These are phyloP conservation scores for Itoplectis maculator DNA, from an alignment of 2,888 invertebrate species.

Conservation along the genomic window DNA sequence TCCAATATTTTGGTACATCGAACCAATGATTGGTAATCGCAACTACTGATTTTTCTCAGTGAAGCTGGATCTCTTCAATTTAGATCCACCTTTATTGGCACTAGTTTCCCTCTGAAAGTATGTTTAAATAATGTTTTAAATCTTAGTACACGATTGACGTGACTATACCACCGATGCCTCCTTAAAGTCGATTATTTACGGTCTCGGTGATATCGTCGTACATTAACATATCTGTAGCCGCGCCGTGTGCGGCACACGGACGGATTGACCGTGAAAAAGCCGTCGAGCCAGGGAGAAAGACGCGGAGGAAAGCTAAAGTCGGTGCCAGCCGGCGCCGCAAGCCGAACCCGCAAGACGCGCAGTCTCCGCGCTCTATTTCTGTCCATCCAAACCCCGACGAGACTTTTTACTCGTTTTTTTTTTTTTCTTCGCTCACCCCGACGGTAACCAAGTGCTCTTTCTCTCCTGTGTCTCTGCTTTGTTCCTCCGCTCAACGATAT, in stretches of 20 bases:
- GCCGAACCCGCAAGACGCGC: constrained; percentile 53
- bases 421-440: constrained; percentile 33
- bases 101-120: too few species aligned
- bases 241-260: not conserved
- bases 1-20: too few species aligned
- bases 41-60: too few species aligned
- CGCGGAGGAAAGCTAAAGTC: constrained; percentile 52
- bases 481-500: constrained; percentile 56
- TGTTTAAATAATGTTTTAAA: too few species aligned
- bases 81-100: too few species aligned
- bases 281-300: constrained; percentile 10
- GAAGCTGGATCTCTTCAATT: too few species aligned
- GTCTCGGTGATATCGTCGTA: not conserved
- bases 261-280: constrained; percentile 25
- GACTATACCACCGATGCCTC: too few species aligned
- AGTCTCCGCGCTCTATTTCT: constrained; percentile 64
- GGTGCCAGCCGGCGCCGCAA: not conserved
- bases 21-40: too few species aligned
- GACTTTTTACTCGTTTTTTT: constrained; percentile 45
- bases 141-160: too few species aligned
- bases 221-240: not conserved
- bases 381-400: constrained; percentile 49
- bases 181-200: constrained; percentile 2
- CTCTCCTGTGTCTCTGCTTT: constrained; percentile 23
- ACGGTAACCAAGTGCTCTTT: constrained; percentile 45